Conservation (phyloP, 2,888 invertebrate genomes). For the Sphecodes monilicornis region DNA sequence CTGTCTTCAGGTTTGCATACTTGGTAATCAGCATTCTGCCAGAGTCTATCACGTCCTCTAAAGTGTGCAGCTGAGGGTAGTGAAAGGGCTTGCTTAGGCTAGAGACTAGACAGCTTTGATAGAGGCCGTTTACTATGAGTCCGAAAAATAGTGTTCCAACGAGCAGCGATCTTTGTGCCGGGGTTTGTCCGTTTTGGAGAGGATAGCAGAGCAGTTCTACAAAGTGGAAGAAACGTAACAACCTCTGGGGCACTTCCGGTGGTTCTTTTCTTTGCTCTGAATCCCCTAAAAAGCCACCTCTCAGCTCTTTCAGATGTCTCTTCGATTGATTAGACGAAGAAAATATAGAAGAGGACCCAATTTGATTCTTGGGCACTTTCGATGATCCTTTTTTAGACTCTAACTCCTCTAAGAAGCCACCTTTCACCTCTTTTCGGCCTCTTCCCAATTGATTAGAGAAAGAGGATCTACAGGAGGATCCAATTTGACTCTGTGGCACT, state of each 20-base stretch:
- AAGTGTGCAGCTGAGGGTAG: conserved; percentile 69
- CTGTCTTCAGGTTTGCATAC: conserved; percentile 70
- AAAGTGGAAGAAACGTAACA: conserved; percentile 52
- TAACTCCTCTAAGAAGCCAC: no score
- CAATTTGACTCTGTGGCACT: no score
- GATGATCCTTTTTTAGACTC: no score
- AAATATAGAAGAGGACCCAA: no score
- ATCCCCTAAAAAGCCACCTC: neutral
- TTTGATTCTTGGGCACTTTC: no score
- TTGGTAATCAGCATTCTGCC: conserved; percentile 71
- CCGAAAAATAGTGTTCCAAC: conserved; percentile 69
- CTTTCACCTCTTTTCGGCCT: no score
- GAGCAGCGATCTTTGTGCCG: conserved; percentile 66
- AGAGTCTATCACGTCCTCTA: conserved; percentile 69
- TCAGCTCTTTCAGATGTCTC: neutral
- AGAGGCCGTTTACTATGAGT: conserved; percentile 68
- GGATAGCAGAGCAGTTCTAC: conserved; percentile 65
- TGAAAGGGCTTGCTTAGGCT: conserved; percentile 72
- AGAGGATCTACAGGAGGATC: no score
- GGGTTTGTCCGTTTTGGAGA: conserved; percentile 51
- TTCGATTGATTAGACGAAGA: no score
- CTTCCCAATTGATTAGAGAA: no score
- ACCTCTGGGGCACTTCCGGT: conserved; percentile 52
- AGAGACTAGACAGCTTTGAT: conserved; percentile 72
- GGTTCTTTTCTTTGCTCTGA: conserved; percentile 13